Percentiles rank a stretch among this genome's conserved stretches.
Conservation (phyloP, 2,797 vertebrate species). For the Oceanodroma leucorhoa region DNA sequence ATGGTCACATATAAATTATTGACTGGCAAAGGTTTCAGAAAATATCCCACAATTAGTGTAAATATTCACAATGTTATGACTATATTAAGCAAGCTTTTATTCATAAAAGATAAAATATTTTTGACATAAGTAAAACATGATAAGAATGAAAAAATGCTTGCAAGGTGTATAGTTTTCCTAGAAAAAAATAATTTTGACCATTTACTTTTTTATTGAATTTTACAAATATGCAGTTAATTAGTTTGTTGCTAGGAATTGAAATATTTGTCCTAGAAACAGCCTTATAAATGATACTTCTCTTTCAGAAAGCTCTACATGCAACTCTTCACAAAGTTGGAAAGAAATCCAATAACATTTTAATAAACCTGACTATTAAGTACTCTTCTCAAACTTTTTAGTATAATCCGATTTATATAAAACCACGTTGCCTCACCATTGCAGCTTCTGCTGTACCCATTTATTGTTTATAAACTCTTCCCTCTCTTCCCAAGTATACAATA, state of each 20-base stretch:
- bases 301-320: not conserved
- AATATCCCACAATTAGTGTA: not conserved
- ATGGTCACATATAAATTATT: not conserved
- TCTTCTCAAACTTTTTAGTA: not conserved
- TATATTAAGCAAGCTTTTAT: not conserved
- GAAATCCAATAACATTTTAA: not conserved
- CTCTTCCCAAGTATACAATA: not conserved
- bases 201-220: not conserved
- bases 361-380: not conserved
- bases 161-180: not conserved
- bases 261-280: not conserved
- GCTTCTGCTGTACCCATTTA: not conserved
- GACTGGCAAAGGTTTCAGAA: not conserved
- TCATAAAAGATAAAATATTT: not conserved
- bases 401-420: not conserved
- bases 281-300: not conserved
- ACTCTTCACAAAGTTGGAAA: not conserved
- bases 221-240: not conserved
- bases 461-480: not conserved
- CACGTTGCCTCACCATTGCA: not conserved
- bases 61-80: not conserved
- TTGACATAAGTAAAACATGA: not conserved
- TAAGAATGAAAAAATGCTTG: not conserved
- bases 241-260: not conserved
- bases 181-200: not conserved